Conservation (phyloP, 2,113 vertebrate species). For the Mixornis gularis region DNA sequence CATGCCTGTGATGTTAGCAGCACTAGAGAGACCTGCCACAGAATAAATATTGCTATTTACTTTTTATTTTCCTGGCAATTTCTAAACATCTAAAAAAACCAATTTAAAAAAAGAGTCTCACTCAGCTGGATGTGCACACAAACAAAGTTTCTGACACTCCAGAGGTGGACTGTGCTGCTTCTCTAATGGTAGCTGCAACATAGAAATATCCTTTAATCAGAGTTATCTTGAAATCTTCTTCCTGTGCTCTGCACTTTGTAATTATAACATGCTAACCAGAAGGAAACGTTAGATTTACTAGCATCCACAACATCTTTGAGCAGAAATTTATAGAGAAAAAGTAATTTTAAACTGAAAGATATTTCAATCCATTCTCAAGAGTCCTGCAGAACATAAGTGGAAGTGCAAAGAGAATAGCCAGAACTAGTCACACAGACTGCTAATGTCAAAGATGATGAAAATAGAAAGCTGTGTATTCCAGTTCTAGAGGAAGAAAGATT, state of each 20-base stretch:
- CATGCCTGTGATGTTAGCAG: background rate
- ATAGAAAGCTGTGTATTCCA: background rate
- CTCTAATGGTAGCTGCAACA: background rate
- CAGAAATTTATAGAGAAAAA: conserved; percentile 39
- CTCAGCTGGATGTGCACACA: background rate
- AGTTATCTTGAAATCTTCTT: conserved; percentile 33
- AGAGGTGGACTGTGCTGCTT: background rate
- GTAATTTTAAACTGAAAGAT: conserved; percentile 1
- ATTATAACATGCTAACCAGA: conserved; percentile 45
- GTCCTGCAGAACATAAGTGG: background rate
- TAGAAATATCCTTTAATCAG: conserved; percentile 45
- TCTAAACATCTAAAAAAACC: background rate
- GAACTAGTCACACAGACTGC: background rate
- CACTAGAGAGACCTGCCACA: background rate
- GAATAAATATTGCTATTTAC: background rate
- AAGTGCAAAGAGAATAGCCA: background rate
- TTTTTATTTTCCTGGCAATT: background rate
- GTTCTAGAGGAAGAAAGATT: background rate
- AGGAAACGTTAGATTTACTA: conserved; percentile 45
- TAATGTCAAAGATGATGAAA: background rate
- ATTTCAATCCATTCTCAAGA: conserved; percentile 33
- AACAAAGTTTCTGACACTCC: background rate
- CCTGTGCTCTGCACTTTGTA: conserved; percentile 25
- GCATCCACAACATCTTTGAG: conserved; percentile 37
- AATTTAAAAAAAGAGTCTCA: too few species aligned